Base-by-base conservation (phyloP, 2,888 invertebrate genomes). In the Campaea margaritaria region DNA sequence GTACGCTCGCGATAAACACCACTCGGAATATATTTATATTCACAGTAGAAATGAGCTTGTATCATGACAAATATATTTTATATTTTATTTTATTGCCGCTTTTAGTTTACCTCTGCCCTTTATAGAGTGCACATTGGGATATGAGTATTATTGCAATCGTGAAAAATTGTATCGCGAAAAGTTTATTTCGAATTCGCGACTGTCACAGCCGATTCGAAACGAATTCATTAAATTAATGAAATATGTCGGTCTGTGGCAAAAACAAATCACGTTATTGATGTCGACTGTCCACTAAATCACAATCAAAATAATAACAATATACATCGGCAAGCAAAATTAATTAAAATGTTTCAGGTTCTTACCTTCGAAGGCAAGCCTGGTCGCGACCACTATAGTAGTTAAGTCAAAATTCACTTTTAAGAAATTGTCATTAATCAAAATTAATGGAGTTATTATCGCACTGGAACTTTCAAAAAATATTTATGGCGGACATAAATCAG, bases 361-460 rank as follows among this genome's bases (percentile, higher is more conserved):
- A 73, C 81, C 82, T 75, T 81, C 78, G 76, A 75, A 74, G 78
- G 82, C 72, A 67, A 81, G 80, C 81, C 83, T 77, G 79, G 83
- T 81, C 80, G 79, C 60, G 61, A 64, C 60, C 64, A 59, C 53
- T 61, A 58, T 31, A 9, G 63, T 66, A 55, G 58, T 50, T 21
- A 38, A 79, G 76, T 84, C 82, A 81, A 88, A 89, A 91, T 81
- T 90, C 88, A 90, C 89, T 91, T 90, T 89, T 88, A 81, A 86
- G 87, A 91, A 91, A 91, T 85, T 87, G 86, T 86, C 91, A 91
- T 92, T 87, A 89, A 92, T 92, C 92, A 92, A 92, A 89, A 90
- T 92, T 91, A 91, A 92, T 92, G 91, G 90, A 91, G 90, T 91
- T 91, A 91, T 91, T 92, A 91, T 91, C 90, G 89, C 89, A 89